A percentile compares a stretch with the other conserved stretches of the same genome.
Conservation (phyloP, 2,797 vertebrate genomes). For the Alectoris magna region DNA sequence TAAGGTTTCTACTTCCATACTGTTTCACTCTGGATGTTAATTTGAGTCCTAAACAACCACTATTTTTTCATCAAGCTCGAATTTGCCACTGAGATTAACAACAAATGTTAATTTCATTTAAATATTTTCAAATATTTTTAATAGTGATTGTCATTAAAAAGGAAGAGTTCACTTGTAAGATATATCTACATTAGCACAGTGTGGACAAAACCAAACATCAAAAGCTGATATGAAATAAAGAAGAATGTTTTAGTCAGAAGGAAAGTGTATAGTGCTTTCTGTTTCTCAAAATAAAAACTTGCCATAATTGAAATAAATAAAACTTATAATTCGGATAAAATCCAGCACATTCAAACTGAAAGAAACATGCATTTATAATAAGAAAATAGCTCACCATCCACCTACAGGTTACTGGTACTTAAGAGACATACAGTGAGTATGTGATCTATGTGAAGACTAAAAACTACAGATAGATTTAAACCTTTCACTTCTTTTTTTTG, state of each 20-base stretch:
- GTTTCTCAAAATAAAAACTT: background rate
- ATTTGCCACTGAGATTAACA: background rate
- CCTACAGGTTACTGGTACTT: background rate
- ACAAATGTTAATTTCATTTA: background rate
- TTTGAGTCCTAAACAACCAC: background rate
- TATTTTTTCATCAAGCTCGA: background rate
- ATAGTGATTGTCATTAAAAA: background rate
- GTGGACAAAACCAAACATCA: background rate
- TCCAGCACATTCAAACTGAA: background rate
- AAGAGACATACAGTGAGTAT: background rate
- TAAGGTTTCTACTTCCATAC: background rate
- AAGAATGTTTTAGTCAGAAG: background rate
- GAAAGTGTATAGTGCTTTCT: rapidly evolving
- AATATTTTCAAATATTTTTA: background rate
- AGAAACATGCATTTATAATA: background rate
- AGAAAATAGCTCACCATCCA: background rate
- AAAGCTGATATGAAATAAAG: background rate
- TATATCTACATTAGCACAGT: background rate
- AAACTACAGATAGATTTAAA: background rate
- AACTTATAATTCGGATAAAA: background rate
- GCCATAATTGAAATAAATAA: background rate
- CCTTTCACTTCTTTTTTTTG: background rate
- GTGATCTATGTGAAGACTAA: background rate
- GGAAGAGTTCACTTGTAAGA: background rate
- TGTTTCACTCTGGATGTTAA: background rate